Percentiles rank a stretch among this genome's conserved stretches.
Conservation (phyloP, 2,797 vertebrate species). For the Darevskia nairensis region DNA sequence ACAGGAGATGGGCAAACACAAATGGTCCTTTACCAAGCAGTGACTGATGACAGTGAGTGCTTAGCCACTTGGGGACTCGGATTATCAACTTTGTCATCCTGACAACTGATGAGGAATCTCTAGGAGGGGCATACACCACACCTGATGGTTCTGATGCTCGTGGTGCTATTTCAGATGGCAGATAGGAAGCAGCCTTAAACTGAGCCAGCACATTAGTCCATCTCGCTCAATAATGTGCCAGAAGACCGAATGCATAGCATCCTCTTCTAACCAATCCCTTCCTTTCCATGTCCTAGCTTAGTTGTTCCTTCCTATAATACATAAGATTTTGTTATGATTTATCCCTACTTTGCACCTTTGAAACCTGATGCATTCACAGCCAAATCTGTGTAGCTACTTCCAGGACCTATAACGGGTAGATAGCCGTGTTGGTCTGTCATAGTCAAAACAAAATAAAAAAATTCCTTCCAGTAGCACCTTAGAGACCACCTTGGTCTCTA, state of each 20-base stretch:
- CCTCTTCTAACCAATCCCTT: background rate
- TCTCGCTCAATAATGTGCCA: background rate
- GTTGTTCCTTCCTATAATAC: background rate
- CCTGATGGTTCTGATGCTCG: background rate
- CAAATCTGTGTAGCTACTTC: background rate
- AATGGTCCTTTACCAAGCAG: too few relatives aligned
- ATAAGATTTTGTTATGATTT: background rate
- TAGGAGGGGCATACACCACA: background rate
- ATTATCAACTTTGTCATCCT: background rate
- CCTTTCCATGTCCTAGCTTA: background rate
- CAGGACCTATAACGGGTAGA: background rate
- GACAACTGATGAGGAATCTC: background rate
- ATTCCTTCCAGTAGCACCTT: too few relatives aligned
- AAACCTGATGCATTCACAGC: background rate
- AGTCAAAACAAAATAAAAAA: too few relatives aligned
- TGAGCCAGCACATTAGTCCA: too few relatives aligned
- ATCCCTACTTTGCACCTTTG: background rate
- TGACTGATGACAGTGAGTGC: background rate
- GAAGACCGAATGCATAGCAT: background rate
- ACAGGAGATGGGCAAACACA: background rate
- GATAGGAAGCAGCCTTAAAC: background rate
- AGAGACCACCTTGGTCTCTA: too few relatives aligned
- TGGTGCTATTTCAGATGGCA: background rate
- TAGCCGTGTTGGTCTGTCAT: too few relatives aligned
- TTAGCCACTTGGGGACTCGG: too few relatives aligned